phyloP scores from a whole-genome alignment of 2,888 invertebrate species.

The Torymus aiolomorphi region DNA sequence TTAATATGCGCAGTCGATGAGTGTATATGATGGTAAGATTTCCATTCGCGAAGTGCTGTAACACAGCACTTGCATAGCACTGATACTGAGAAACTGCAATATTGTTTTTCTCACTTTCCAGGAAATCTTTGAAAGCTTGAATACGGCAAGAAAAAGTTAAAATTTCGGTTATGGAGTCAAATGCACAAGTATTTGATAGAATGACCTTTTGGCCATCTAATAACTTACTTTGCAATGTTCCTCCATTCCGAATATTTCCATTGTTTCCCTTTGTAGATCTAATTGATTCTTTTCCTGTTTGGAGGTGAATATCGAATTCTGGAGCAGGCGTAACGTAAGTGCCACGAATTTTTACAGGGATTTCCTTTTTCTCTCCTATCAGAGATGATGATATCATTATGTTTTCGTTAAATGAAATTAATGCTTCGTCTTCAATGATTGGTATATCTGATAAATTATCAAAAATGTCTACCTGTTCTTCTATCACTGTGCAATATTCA shows the following conservation, averaged over 20 bases:
- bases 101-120: background rate
- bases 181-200: background rate
- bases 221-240: background rate
- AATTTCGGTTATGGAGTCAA: conserved; percentile 5
- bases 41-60: background rate
- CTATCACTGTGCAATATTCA: too few species aligned
- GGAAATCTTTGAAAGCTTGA: background rate
- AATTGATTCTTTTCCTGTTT: background rate
- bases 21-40: background rate
- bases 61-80: background rate
- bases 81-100: background rate
- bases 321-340: background rate
- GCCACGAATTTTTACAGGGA: background rate
- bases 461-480: too few species aligned
- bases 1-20: background rate
- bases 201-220: background rate
- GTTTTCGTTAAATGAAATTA: too few species aligned
- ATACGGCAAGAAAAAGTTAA: background rate
- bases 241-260: background rate
- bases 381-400: too few species aligned
- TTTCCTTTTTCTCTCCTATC: too few species aligned
- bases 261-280: background rate
- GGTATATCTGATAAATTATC: too few species aligned
- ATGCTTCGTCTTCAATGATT: too few species aligned
- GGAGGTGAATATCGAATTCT: background rate